A percentile compares a stretch with the other conserved stretches of the same genome.
Conservation (phyloP, 2,888 invertebrate genomes). For the Auanema sp. region DNA sequence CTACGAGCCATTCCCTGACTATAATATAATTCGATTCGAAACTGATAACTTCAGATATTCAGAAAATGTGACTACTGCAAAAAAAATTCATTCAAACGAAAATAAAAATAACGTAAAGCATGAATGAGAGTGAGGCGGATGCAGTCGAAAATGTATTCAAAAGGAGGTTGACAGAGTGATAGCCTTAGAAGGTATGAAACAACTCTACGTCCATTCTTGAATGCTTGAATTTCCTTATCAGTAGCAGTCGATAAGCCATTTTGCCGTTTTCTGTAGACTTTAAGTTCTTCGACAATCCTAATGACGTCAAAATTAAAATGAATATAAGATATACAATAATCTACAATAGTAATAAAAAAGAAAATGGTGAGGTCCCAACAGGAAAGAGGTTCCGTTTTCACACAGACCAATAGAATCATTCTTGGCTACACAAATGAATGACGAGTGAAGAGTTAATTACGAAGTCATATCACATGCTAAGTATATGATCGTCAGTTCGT, state of each 20-base stretch:
- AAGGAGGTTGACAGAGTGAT: too few species aligned
- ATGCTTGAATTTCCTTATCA: conserved; percentile 6
- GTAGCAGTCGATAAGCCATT: conserved; percentile 1
- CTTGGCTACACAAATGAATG: too few species aligned
- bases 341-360: background rate
- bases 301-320: background rate
- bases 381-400: background rate
- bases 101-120: too few species aligned
- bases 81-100: too few species aligned
- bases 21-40: conserved; percentile 1
- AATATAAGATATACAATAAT: background rate
- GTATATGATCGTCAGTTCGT: too few species aligned
- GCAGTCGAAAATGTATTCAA: background rate
- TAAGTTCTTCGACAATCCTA: background rate
- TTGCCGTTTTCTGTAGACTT: conserved; percentile 3
- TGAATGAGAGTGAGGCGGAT: conserved; percentile 1
- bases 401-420: too few species aligned
- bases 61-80: too few species aligned
- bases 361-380: conserved; percentile 1
- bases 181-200: too few species aligned
- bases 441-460: too few species aligned
- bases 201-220: background rate
- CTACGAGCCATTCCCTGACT: conserved; percentile 6
- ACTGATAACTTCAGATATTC: background rate
- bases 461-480: too few species aligned